Evolutionary conservation across 37 sponge, comb jelly and placozoan genomes (phyloP).

Genomic region (Diacarnus erythraeanus): DNA sequence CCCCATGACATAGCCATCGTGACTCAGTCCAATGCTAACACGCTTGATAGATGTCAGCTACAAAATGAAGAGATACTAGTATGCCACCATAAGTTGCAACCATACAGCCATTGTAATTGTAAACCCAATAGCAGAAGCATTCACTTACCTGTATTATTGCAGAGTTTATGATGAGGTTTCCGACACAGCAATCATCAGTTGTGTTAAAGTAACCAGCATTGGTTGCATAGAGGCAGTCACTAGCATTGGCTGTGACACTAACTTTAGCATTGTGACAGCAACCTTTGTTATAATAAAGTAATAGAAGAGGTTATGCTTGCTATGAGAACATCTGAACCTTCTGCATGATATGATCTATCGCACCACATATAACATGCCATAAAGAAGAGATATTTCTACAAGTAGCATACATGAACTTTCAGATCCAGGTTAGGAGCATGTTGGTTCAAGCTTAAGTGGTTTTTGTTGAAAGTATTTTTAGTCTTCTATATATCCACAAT

Average conservation of each 20-base stretch:
- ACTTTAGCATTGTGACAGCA: conserved; percentile 49
- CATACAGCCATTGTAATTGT: no score
- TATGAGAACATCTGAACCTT: background rate
- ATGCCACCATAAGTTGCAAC: background rate
- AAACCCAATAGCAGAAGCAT: background rate
- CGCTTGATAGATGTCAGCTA: conserved; percentile 32
- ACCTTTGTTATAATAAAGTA: conserved; percentile 14
- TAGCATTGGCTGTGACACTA: conserved; percentile 44
- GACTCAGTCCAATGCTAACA: conserved; percentile 59
- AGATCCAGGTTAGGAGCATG: no score
- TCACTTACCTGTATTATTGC: conserved; percentile 36
- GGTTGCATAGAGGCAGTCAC: conserved; percentile 78
- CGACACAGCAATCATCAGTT: conserved; percentile 59
- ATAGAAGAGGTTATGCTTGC: background rate
- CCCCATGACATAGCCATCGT: conserved; percentile 39
- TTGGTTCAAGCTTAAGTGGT: no score
- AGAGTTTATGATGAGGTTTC: conserved; percentile 71
- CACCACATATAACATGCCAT: no score
- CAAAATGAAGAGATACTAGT: background rate
- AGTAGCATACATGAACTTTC: no score
- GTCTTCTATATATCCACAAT: no score
- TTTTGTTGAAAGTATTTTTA: no score
- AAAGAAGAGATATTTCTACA: background rate
- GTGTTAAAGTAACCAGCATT: conserved; percentile 84
- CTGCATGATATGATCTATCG: no score